Evolutionary conservation across 2,113 vertebrate species (phyloP), one percentile per base, ranked within the genome.

Genomic region (Cheirogaleus medius): DNA sequence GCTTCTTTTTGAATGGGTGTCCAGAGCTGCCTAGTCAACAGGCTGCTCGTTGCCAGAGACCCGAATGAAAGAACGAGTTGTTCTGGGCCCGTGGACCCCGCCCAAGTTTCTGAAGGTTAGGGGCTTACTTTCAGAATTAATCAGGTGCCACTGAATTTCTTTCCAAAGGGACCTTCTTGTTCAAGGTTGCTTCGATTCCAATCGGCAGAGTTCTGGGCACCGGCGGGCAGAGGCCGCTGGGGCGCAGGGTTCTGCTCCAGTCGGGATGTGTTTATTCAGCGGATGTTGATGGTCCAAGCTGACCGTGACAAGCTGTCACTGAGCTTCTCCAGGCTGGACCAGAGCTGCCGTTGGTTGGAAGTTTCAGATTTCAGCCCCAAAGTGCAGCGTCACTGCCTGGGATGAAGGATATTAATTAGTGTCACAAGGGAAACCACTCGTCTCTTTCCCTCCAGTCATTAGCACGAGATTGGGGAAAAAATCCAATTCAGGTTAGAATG

Each of bases 91-190:
- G 0, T 21, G 90, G 42, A 81, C 12, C 54, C 2, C 0, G 54
- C 37, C 82, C 47, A 44, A 14, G 34, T 83, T 96, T 93, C 94
- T 89, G 84, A 93, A 94, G 80, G 66, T 78, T 27, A 73, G 94
- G 64, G 29, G 87, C 68, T 52, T 66, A 32, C 80, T 94, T 92
- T 83, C 34, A 83, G 90, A 87, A 93, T 76, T 47, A 63, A 87
- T 90, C 93, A 87, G 84, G 42, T 87, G 74, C 63, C 6, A 0
- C 1, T 52, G 37, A 82, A 4, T 94, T 64, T 95, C 60, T 63
- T 90, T 68, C 42, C 32, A 56, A 12, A 25, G 32, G 80, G 82
- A 82, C 47, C 20, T 80, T 90, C 74, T 90, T 77, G 27, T 52
- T 90, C 74, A 74, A 20, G 5, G 9, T 34, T 18, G 47, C 83